A percentile compares a stretch with the other conserved stretches of the same genome.
Conservation (phyloP, 2,113 vertebrate species). For the Azemiops feae region DNA sequence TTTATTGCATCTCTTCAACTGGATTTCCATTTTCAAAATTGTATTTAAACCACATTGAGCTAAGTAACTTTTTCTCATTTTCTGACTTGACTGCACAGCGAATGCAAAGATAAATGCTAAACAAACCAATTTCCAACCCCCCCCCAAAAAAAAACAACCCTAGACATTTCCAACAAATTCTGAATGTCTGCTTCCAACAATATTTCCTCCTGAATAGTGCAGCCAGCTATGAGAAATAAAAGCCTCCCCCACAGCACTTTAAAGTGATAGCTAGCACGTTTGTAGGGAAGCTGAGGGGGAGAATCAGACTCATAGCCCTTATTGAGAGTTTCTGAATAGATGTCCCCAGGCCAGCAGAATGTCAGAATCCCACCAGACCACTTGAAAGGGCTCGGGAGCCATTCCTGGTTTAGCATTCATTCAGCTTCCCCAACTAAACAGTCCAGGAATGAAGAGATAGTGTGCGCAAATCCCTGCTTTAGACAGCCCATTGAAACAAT, state of each 20-base stretch:
- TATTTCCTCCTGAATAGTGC: conserved; percentile 49
- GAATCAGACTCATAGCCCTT: rapidly evolving
- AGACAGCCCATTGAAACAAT: neutral
- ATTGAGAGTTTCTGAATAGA: neutral
- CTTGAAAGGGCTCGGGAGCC: neutral
- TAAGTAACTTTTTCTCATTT: neutral
- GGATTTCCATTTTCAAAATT: neutral
- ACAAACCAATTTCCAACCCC: conserved; percentile 1
- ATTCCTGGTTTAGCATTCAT: neutral
- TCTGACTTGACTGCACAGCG: neutral
- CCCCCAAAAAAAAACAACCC: neutral
- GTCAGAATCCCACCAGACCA: neutral
- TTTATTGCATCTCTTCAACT: neutral
- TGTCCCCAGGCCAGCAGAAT: conserved; percentile 31
- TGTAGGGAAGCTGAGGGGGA: neutral
- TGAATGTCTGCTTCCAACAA: conserved; percentile 54
- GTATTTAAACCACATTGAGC: neutral
- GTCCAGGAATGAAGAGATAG: neutral
- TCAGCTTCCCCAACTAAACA: neutral
- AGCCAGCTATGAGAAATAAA: conserved; percentile 60
- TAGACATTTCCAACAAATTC: conserved; percentile 34
- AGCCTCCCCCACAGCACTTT: neutral
- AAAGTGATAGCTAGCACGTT: conserved; percentile 14
- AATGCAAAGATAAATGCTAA: neutral
- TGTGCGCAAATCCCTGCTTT: neutral